Base-by-base conservation (phyloP, 1,140 invertebrate genomes). In the Diprion similis region DNA sequence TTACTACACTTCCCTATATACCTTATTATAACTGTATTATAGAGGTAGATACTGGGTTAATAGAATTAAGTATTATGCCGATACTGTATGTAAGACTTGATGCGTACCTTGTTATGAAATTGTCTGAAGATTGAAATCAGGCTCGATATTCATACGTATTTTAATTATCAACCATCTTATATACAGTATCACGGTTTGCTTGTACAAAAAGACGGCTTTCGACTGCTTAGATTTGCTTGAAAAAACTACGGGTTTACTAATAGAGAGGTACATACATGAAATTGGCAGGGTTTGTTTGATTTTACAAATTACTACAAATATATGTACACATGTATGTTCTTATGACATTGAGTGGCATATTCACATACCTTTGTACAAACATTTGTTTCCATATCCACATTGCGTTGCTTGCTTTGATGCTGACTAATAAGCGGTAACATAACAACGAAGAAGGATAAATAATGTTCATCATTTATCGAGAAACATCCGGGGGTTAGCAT, bases 401-500 rank as follows among this genome's bases (percentile, higher is more conserved):
- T 59, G n/a, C n/a, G 9, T 15, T 17, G 51, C 51, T 59, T 59
- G 51, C 51, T 59, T 15, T 15, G n/a, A 59, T 59, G 11, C 51
- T 59, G n/a, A 59, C 9, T 59, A 17, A 59, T 17, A 9, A 59
- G n/a, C 24, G 24, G 24, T 37, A 37, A 59, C 11, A 59, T 59
- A 59, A 59, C 1, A 59, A 59, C 51, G n/a, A 59, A 59, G 9
- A 59, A 17, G 11, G n/a, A 59, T 15, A 59, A 59, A 59, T 17
- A 17, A 17, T 59, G 0, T 15, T 59, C 71, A 75, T 79, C 37
- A 70, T 65, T 76, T 74, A 74, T 78, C 74, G 81, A 83, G 81
- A 83, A 80, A 83, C 81, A 85, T 82, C 79, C 76, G 83, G 78
- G 80, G 82, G 82, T 84, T 80, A 79, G 80, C 76, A 82, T 85